Evolutionary conservation across 2,888 invertebrate species (phyloP).

Genomic region (Artemia sinica): DNA sequence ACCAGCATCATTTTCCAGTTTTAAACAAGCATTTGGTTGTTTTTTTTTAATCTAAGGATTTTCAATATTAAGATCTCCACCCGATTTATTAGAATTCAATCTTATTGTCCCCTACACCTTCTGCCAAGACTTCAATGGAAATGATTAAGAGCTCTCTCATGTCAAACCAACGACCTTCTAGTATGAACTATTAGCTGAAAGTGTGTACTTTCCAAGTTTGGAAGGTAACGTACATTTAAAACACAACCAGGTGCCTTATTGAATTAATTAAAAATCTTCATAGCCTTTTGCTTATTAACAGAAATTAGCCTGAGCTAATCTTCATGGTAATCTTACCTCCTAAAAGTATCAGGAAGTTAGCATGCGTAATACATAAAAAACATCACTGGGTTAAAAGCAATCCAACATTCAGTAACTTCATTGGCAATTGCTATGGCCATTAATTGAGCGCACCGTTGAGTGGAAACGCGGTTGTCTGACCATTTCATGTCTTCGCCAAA

Average conservation of each 20-base stretch:
- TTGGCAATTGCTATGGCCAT: conserved; percentile 38
- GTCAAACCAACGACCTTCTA: too few relatives aligned
- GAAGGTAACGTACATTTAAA: not conserved
- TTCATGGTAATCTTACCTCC: conserved; percentile 27
- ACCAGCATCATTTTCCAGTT: too few relatives aligned
- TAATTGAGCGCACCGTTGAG: conserved; percentile 37
- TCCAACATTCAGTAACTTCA: conserved; percentile 47
- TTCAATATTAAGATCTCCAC: too few relatives aligned
- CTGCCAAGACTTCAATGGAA: too few relatives aligned
- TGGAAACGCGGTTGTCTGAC: conserved; percentile 33
- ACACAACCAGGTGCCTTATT: not conserved
- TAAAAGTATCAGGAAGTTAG: conserved; percentile 38
- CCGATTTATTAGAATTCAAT: too few relatives aligned
- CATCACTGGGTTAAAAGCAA: conserved; percentile 45
- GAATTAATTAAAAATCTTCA: not conserved
- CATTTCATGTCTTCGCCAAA: conserved; percentile 29
- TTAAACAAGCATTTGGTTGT: too few relatives aligned
- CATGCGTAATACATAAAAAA: conserved; percentile 40
- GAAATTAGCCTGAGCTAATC: conserved; percentile 27
- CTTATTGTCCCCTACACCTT: too few relatives aligned
- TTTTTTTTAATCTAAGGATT: too few relatives aligned
- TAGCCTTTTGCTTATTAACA: not conserved
- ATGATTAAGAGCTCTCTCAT: too few relatives aligned
- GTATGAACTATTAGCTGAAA: not conserved
- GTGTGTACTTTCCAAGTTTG: too few relatives aligned